A percentile compares a stretch with the other conserved stretches of the same genome.
Evolutionary conservation across 2,888 invertebrate species (phyloP).

Genomic region (Tubulanus polymorphus): DNA sequence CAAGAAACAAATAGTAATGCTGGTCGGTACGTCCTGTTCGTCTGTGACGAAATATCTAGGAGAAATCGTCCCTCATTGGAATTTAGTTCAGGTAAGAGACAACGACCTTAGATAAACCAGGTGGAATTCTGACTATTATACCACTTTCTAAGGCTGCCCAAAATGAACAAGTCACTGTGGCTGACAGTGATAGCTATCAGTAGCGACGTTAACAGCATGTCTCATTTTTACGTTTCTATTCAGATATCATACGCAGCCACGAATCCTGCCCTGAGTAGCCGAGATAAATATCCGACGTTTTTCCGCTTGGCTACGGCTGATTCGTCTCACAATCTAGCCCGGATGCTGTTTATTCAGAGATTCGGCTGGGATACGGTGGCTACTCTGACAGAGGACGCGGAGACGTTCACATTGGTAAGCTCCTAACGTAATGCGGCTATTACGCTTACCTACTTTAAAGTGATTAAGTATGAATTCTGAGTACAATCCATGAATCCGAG

Average conservation of each 20-base stretch:
- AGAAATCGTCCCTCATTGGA: conserved; percentile 88
- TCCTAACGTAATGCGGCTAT: background rate
- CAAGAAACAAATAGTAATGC: conserved; percentile 60
- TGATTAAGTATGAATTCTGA: too few relatives aligned
- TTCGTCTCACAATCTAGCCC: conserved; percentile 82
- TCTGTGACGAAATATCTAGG: conserved; percentile 88
- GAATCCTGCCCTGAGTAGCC: conserved; percentile 82
- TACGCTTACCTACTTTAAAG: too few relatives aligned
- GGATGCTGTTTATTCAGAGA: conserved; percentile 75
- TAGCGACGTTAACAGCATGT: too few relatives aligned
- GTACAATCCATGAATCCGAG: too few relatives aligned
- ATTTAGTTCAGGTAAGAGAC: conserved; percentile 78
- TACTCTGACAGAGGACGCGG: conserved; percentile 81
- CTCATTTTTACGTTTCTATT: too few relatives aligned
- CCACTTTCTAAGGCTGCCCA: too few relatives aligned
- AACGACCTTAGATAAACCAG: too few relatives aligned
- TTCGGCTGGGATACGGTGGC: conserved; percentile 85
- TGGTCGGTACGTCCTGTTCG: conserved; percentile 84
- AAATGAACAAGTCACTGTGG: too few relatives aligned
- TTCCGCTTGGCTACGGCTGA: conserved; percentile 85
- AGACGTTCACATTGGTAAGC: conserved; percentile 69
- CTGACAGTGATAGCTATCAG: too few relatives aligned
- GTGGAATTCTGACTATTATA: too few relatives aligned
- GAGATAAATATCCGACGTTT: conserved; percentile 83
- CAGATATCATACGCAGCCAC: conserved; percentile 87